These are phyloP conservation scores for Alviniconcha marisindica DNA, from an alignment of 1,140 invertebrate species.

Conservation along the genomic window DNA sequence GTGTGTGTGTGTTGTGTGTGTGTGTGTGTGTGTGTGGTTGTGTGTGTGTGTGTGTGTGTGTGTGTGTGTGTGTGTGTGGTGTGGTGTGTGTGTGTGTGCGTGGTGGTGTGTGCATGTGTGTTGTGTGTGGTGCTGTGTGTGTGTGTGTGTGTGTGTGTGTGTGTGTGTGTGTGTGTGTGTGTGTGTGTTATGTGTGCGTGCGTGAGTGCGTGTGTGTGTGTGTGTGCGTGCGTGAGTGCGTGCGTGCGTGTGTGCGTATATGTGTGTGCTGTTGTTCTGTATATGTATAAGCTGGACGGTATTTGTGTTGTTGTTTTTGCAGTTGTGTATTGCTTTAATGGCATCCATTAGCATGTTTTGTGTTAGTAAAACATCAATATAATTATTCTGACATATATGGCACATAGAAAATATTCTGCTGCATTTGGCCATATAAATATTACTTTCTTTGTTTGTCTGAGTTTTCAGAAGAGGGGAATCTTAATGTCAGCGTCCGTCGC, in stretches of 20 bases:
- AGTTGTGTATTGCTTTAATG: too few species aligned
- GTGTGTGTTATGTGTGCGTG: not conserved
- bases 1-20: too few species aligned
- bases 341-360: not conserved
- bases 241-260: too few species aligned
- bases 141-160: not conserved
- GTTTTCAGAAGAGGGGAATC: too few species aligned
- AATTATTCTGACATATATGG: not conserved
- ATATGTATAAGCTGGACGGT: not conserved
- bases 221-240: too few species aligned
- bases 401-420: too few species aligned
- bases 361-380: not conserved
- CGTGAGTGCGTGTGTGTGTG: not conserved
- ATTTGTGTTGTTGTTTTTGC: not conserved
- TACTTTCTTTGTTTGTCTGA: too few species aligned
- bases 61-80: slow-evolving; percentile 3
- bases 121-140: not conserved
- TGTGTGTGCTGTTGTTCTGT: too few species aligned
- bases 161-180: slow-evolving; percentile 13
- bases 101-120: too few species aligned
- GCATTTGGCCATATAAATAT: too few species aligned
- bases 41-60: slow-evolving; percentile 10
- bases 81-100: not conserved
- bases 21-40: slow-evolving; percentile 1
- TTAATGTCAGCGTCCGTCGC: too few species aligned